Percentiles rank a stretch among this genome's conserved stretches.
phyloP scores from a whole-genome alignment of 1,140 invertebrate species.

The Drosophila sechellia region DNA sequence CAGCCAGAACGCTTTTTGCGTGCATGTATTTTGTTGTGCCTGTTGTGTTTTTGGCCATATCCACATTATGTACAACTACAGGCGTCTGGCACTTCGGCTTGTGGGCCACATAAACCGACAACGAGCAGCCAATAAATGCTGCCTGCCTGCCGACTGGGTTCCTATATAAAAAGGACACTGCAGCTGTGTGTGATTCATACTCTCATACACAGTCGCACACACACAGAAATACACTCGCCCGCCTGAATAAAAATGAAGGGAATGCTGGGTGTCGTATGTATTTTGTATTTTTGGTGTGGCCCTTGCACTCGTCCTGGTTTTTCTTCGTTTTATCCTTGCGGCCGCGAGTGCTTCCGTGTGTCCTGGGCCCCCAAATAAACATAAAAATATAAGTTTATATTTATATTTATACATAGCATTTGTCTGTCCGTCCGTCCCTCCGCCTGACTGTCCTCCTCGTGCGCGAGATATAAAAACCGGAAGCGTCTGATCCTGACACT shows the following conservation, averaged over 20 bases:
- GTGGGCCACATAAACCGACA: conserved; percentile 80
- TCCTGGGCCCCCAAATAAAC: conserved; percentile 62
- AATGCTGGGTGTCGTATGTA: conserved; percentile 60
- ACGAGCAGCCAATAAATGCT: conserved; percentile 83
- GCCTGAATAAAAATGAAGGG: conserved; percentile 36
- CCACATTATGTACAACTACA: conserved; percentile 65
- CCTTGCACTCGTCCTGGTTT: conserved; percentile 49
- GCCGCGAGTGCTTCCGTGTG: conserved; percentile 42
- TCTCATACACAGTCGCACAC: conserved; percentile 21
- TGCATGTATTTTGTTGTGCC: conserved; percentile 49
- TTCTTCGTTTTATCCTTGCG: conserved; percentile 13
- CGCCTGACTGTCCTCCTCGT: conserved; percentile 1
- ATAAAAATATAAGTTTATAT: conserved; percentile 82
- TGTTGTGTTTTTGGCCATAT: conserved; percentile 61
- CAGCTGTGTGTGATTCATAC: conserved; percentile 69
- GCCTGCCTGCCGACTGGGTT: conserved; percentile 61
- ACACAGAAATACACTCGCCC: conserved; percentile 3
- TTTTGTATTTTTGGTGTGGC: conserved; percentile 56
- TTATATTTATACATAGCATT: conserved; percentile 81
- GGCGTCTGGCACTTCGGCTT: conserved; percentile 71
- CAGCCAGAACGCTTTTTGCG: conserved; percentile 45
- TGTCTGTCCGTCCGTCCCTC: conserved; percentile 48
- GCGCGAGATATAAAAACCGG: conserved; percentile 71
- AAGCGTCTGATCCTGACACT: conserved; percentile 78
- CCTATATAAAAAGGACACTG: conserved; percentile 71